Conservation (phyloP, 2,113 vertebrate genomes). For the Triplophysa dalaica region DNA sequence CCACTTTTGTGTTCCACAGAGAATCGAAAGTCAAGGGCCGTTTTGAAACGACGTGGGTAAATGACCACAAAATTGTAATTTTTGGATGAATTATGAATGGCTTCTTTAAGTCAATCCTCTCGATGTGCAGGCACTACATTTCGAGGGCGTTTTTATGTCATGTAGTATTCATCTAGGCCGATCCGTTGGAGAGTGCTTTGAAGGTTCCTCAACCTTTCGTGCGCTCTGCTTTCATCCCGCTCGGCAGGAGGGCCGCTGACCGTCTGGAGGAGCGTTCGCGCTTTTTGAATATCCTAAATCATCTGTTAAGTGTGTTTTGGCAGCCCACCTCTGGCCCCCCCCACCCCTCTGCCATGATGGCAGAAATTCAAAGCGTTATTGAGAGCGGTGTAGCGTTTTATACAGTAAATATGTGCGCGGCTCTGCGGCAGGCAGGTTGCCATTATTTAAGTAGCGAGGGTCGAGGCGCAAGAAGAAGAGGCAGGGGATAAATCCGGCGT, state of each 20-base stretch:
- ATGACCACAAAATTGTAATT: not conserved
- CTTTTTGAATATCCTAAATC: conserved; percentile 53
- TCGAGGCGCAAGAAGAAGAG: conserved; percentile 28
- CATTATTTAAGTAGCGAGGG: conserved; percentile 56
- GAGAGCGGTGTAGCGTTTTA: conserved; percentile 51
- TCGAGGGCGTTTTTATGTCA: conserved; percentile 48
- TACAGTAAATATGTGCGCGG: conserved; percentile 45
- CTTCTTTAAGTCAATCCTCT: conserved; percentile 40
- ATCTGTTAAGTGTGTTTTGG: conserved; percentile 59
- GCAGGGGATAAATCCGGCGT: conserved; percentile 53
- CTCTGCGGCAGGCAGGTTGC: conserved; percentile 52
- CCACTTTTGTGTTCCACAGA: not conserved
- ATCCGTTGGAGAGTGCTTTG: conserved; percentile 47
- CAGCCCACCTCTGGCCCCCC: conserved; percentile 33
- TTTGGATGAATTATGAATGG: not conserved
- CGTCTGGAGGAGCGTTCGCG: conserved; percentile 41
- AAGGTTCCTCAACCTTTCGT: conserved; percentile 48
- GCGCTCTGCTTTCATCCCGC: conserved; percentile 43
- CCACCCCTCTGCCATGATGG: conserved; percentile 33
- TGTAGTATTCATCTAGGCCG: conserved; percentile 49
- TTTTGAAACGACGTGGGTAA: not conserved
- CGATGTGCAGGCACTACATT: conserved; percentile 36
- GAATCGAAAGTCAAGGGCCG: not conserved
- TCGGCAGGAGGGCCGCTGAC: conserved; percentile 49
- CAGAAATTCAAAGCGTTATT: conserved; percentile 52